Conservation (phyloP, 2,113 vertebrate genomes). For the Marcusenius ussheri region DNA sequence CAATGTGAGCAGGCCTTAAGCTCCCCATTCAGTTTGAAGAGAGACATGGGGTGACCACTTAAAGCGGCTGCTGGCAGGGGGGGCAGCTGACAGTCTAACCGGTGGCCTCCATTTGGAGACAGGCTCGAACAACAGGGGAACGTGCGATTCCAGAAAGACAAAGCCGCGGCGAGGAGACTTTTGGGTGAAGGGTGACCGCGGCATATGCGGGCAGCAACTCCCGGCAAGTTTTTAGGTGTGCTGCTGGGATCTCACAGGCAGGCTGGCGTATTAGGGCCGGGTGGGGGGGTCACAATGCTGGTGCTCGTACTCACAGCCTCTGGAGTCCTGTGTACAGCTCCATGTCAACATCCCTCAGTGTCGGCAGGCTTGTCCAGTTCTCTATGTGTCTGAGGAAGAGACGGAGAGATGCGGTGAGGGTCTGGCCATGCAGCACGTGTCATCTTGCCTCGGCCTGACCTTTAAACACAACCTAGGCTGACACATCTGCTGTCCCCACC, state of each 20-base stretch:
- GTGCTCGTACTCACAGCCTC: slow-evolving; percentile 75
- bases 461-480: not conserved
- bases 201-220: not conserved
- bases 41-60: not conserved
- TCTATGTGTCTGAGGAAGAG: slow-evolving; percentile 79
- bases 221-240: not conserved
- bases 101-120: not conserved
- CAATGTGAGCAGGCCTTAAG: not conserved
- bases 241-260: not conserved
- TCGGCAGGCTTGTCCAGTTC: slow-evolving; percentile 83
- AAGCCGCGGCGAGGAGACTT: not conserved
- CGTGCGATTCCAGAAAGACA: not conserved
- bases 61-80: not conserved
- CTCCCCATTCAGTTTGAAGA: not conserved
- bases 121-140: not conserved
- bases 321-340: slow-evolving; percentile 88
- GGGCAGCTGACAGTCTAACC: not conserved
- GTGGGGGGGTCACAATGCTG: not conserved
- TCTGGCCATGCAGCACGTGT: not conserved
- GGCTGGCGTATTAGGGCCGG: not conserved
- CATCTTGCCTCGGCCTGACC: not conserved
- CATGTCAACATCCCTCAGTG: slow-evolving; percentile 76
- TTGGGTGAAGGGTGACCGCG: not conserved
- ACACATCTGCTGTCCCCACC: not conserved
- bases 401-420: not conserved